phyloP scores from a whole-genome alignment of 2,888 invertebrate genomes.

The Cerastis leucographa region DNA sequence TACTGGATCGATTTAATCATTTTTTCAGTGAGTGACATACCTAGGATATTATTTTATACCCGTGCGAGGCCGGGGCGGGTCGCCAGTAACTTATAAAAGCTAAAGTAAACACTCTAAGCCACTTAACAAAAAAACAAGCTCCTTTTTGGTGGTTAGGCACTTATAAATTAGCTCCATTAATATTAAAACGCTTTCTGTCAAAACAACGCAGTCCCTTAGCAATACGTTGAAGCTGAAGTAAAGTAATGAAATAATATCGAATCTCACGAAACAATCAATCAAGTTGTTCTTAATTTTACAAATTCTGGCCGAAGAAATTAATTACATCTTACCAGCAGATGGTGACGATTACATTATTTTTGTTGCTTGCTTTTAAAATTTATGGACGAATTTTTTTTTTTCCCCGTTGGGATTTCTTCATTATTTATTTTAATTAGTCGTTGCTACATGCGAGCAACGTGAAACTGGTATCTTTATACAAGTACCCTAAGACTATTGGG shows the following conservation, averaged over 20 bases:
- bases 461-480: neutral
- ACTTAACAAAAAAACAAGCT: neutral
- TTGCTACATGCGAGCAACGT: neutral
- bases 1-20: too few relatives aligned
- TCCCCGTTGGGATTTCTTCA: neutral
- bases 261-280: constrained; percentile 29
- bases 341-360: constrained; percentile 10
- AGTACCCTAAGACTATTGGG: neutral
- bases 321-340: constrained; percentile 26
- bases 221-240: neutral
- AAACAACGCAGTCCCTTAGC: neutral
- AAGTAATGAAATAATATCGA: neutral
- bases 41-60: too few relatives aligned
- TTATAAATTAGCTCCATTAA: neutral
- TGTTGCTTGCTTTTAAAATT: neutral
- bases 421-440: neutral
- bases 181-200: neutral
- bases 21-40: too few relatives aligned
- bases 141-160: neutral
- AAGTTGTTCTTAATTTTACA: constrained; percentile 21
- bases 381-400: neutral
- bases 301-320: constrained; percentile 30
- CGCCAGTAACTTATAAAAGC: neutral
- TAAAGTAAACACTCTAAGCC: neutral
- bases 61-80: too few relatives aligned